Evolutionary conservation across 2,888 invertebrate genomes (phyloP), one percentile per base, ranked within the genome.

Genomic region (Drosophila hamatofila): DNA sequence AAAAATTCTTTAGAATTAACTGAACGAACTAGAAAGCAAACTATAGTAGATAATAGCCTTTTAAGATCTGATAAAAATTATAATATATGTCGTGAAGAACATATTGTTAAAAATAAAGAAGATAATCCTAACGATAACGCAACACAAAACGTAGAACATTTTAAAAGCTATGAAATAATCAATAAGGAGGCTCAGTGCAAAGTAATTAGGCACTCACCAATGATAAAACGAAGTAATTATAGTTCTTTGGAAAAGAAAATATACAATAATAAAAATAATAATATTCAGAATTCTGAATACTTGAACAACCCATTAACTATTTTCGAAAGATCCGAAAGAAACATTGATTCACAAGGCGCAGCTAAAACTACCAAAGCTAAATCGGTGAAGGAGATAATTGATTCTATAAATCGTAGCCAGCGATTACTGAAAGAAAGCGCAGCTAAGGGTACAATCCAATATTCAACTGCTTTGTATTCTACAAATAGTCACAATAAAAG

Each of bases 341-440:
- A 44, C 23, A 9, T n/a, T 3, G 41, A 39, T 7, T n/a, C 46
- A 12, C 25, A 73, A 11, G 23, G 30, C 0, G 41, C 35, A 14
- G 16, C 21, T 1, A 61, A 59, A 33, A 71, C 78, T 7, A 74
- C 87, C 41, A 91, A 92, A 72, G 78, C 82, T 27, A 90, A 90
- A 62, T 92, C 92, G 0, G 91, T 92, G 3, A 91, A 91, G 44
- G 92, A 92, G 59, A 92, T 93, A 25, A 93, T 93, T 58, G 93
- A 93, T 61, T 93, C 93, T 11, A 93, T 93, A 11, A 93, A 92
- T 78, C 88, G 92, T 44, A 92, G 90, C 73, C 93, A 93, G 76
- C 82, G 88, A 56, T 68, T 93, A 14, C 80, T 93, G 25, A 91
- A 91, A 64, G 91, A 92, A 21, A 91, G 91, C 54, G 90, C 92